Evolutionary conservation across 1,140 invertebrate species (phyloP).

Genomic region (Pachypsylla venusta): DNA sequence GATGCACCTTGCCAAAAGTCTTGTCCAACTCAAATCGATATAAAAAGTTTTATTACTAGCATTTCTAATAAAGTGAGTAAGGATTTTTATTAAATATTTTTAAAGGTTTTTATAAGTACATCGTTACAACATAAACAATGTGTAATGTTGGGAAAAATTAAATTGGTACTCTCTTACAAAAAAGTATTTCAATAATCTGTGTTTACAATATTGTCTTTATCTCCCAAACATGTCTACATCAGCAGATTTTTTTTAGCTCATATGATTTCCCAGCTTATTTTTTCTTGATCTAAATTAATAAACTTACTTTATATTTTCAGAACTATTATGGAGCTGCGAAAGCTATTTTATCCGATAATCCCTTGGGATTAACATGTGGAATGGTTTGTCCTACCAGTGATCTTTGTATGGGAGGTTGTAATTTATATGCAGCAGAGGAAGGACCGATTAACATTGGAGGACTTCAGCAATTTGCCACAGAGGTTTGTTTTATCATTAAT

Average conservation of each 20-base stretch:
- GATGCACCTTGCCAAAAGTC: slow-evolving; percentile 98
- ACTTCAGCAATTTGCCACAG: slow-evolving; percentile 92
- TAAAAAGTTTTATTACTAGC: slow-evolving; percentile 92
- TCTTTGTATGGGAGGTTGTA: slow-evolving; percentile 94
- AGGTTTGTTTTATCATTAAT: slow-evolving; percentile 54
- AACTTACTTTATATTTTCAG: slow-evolving; percentile 30
- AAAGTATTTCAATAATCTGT: too few species aligned
- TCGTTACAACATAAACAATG: too few species aligned
- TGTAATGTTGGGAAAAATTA: too few species aligned
- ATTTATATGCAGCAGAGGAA: slow-evolving; percentile 86
- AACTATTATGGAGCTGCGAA: slow-evolving; percentile 98
- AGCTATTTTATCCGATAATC: slow-evolving; percentile 93
- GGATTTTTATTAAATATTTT: too few species aligned
- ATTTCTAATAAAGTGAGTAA: slow-evolving; percentile 76
- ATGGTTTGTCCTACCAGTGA: slow-evolving; percentile 99
- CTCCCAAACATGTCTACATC: too few species aligned
- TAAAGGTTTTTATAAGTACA: too few species aligned
- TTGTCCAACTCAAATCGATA: slow-evolving; percentile 92
- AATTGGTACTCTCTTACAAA: too few species aligned
- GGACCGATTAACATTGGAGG: slow-evolving; percentile 97
- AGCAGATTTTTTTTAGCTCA: too few species aligned
- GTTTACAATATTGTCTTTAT: too few species aligned
- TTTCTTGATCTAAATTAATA: too few species aligned
- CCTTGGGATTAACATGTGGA: slow-evolving; percentile 87
- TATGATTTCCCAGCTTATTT: too few species aligned